Base-by-base conservation (phyloP, 2,113 vertebrate species). In the Serinus canaria region DNA sequence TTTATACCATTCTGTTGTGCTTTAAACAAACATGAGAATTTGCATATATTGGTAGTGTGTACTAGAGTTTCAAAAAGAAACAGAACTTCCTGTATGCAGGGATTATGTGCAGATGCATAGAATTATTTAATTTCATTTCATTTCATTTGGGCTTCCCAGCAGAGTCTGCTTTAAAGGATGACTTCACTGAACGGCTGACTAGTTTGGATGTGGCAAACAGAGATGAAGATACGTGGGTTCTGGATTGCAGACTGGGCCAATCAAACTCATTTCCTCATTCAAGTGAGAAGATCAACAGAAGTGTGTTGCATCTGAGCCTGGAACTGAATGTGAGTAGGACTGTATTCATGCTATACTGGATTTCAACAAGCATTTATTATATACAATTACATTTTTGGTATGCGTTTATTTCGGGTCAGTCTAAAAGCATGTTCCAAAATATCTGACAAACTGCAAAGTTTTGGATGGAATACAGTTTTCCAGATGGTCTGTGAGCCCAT, bases 261-360 rank as follows among this genome's bases (percentile, higher is more conserved):
- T 76, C 97, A 75, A 96, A 76, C 52, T 67, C 93, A 10, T 95
- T 95, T 92, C 33, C 93, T 89, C 83, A 94, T 82, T 94, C 93
- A 5, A 97, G 79, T 92, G 98, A 98, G 47, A 98, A 97, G 81
- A 76, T 92, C 83, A 96, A 88, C 78, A 96, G 95, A 94, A 97
- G 75, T 15, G 89, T 91, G 27, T 41, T 98, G 37, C 94, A 95
- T 76, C 94, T 98, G 87, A 97, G 78, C 81, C 96, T 98, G 95
- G 97, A 98, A 90, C 77, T 97, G 79, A 96, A 97, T 63, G 98
- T 98, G 83, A 98, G 98, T 98, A 94, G 33, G 74, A 91, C 30
- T 88, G 28, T 90, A 55, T 84, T 93, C 47, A 25, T 76, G 35
- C 49, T 84, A 2, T 89, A 37, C 37, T 78, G 28, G 69, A 37